These are phyloP conservation scores for Rhincodon typus DNA, from an alignment of 2,797 vertebrate species.

Conservation along the genomic window DNA sequence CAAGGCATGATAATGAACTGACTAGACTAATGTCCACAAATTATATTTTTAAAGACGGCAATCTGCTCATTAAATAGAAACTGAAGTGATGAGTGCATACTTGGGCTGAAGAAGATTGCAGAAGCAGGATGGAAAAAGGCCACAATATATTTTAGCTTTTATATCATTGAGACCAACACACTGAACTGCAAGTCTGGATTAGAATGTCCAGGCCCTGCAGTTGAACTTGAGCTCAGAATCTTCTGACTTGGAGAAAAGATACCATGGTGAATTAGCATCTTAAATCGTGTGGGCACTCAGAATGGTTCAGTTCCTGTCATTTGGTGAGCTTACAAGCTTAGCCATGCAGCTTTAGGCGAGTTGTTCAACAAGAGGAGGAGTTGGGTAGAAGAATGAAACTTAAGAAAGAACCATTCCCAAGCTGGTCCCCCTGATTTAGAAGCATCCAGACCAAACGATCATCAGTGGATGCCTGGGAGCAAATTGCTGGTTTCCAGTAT, in stretches of 20 bases:
- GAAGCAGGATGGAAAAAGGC: neutral
- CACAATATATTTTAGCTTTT: neutral
- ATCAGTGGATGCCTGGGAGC: no score
- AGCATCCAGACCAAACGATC: no score
- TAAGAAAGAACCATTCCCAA: neutral
- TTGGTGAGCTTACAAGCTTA: neutral
- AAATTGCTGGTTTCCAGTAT: no score
- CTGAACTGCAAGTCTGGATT: neutral
- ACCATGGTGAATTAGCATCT: neutral
- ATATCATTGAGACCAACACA: no score
- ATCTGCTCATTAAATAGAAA: neutral
- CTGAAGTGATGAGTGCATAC: neutral
- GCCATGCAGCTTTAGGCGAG: neutral
- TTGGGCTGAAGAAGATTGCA: neutral
- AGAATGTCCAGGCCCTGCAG: neutral
- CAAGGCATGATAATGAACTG: slow-evolving; percentile 17
- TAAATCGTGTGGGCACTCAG: neutral
- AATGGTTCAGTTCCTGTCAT: neutral
- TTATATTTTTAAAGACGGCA: neutral
- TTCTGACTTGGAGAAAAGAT: neutral
- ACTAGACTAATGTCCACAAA: neutral
- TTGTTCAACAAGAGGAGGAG: neutral
- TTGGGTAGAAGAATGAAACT: neutral
- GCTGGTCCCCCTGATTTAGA: neutral
- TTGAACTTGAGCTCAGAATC: neutral